Evolutionary conservation across 2,113 vertebrate species (phyloP).

Genomic region (Malurus melanocephalus): DNA sequence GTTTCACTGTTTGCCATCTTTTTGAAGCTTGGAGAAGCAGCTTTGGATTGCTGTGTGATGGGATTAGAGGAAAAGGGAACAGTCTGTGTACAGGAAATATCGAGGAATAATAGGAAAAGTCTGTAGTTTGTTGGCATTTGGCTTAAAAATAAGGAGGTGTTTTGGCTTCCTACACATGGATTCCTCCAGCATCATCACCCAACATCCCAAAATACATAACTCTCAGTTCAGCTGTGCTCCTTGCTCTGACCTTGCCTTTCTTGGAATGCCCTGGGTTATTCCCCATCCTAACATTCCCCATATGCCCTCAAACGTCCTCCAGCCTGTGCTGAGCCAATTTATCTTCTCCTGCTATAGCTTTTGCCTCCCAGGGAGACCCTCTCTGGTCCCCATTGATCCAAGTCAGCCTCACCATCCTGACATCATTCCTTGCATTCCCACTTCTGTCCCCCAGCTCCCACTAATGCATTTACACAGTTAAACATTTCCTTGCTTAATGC

Average conservation of each 20-base stretch:
- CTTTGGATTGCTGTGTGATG: not conserved
- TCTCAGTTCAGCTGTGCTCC: not conserved
- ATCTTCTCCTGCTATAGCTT: not conserved
- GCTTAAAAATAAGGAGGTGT: not conserved
- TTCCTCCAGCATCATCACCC: not conserved
- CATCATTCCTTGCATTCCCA: not conserved
- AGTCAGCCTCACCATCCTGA: not conserved
- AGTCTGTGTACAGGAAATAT: not conserved
- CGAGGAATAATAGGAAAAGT: not conserved
- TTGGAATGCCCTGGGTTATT: not conserved
- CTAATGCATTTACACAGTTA: not conserved
- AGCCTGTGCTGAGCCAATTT: not conserved
- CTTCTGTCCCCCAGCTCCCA: not conserved
- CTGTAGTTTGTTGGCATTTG: not conserved
- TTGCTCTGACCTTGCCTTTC: not conserved
- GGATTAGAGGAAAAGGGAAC: not conserved
- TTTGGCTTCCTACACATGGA: not conserved
- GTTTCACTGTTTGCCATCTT: not conserved
- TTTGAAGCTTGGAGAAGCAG: not conserved
- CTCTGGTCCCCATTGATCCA: not conserved
- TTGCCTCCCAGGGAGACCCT: not conserved
- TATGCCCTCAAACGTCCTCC: rapidly evolving
- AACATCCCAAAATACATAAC: not conserved
- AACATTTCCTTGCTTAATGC: not conserved
- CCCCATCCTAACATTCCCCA: not conserved